phyloP scores from a whole-genome alignment of 2,888 invertebrate species.

The Andrena bicolor region DNA sequence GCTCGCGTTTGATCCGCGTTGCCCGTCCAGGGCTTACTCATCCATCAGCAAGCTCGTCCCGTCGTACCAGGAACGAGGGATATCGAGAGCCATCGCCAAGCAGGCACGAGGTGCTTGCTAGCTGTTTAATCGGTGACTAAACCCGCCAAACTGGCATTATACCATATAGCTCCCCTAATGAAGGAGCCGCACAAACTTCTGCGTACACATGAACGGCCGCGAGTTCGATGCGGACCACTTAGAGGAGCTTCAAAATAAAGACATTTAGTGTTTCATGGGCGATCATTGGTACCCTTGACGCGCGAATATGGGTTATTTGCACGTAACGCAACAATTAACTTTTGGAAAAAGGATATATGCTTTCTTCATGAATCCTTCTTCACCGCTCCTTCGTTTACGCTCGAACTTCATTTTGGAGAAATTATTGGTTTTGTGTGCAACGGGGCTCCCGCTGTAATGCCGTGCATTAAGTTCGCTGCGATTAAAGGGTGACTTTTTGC shows the following conservation, averaged over 20 bases:
- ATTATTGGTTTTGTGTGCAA: conserved; percentile 8
- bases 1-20: conserved; percentile 11
- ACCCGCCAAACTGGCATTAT: conserved; percentile 60
- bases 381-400: not conserved
- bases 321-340: conserved; percentile 7
- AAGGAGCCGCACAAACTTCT: conserved; percentile 45
- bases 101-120: conserved; percentile 43
- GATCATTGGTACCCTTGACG: conserved; percentile 45
- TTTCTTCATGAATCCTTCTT: not conserved
- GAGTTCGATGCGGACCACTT: not conserved
- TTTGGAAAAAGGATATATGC: not conserved
- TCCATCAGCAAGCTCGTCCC: conserved; percentile 47
- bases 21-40: conserved; percentile 57
- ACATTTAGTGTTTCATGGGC: conserved; percentile 44
- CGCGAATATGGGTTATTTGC: conserved; percentile 21
- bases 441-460: not conserved
- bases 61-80: conserved; percentile 68
- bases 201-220: conserved; percentile 11
- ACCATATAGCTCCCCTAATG: conserved; percentile 43
- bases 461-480: not conserved
- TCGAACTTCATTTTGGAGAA: not conserved
- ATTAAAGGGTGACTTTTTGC: not conserved
- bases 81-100: conserved; percentile 39
- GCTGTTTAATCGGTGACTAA: conserved; percentile 70
- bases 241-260: conserved; percentile 25